Evolutionary conservation across 2,113 vertebrate genomes (phyloP).

Genomic region (Syrrhaptes paradoxus): DNA sequence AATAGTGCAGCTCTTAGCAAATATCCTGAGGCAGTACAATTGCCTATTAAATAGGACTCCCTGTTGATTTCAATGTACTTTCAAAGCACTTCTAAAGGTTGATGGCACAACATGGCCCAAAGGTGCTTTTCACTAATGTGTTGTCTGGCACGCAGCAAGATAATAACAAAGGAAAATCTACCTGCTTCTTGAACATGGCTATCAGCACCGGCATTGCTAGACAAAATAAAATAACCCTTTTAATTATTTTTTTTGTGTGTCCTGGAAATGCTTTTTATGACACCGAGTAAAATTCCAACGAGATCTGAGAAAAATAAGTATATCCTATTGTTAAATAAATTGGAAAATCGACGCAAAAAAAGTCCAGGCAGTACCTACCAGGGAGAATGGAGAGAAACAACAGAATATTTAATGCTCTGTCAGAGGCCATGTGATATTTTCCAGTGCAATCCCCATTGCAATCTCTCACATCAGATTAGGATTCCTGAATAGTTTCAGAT

Average conservation of each 20-base stretch:
- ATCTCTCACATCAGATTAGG: neutral
- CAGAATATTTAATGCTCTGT: neutral
- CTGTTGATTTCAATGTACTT: neutral
- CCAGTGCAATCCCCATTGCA: neutral
- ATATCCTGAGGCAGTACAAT: neutral
- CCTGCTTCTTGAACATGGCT: neutral
- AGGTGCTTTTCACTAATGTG: neutral
- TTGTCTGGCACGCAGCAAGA: neutral
- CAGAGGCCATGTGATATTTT: neutral
- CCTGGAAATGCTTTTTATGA: neutral
- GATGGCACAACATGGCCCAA: neutral
- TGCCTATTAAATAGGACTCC: conserved; percentile 14
- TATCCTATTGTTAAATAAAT: neutral
- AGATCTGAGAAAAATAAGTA: neutral
- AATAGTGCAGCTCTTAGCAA: neutral
- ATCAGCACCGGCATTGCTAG: neutral
- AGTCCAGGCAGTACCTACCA: neutral
- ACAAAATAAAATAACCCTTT: neutral
- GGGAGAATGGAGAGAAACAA: neutral
- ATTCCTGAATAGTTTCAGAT: neutral
- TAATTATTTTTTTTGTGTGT: neutral
- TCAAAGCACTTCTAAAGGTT: neutral
- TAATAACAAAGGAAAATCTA: neutral
- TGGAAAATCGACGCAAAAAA: neutral
- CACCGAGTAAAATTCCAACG: neutral